phyloP scores from a whole-genome alignment of 2,113 vertebrate species.

The Pseudorasbora parva region DNA sequence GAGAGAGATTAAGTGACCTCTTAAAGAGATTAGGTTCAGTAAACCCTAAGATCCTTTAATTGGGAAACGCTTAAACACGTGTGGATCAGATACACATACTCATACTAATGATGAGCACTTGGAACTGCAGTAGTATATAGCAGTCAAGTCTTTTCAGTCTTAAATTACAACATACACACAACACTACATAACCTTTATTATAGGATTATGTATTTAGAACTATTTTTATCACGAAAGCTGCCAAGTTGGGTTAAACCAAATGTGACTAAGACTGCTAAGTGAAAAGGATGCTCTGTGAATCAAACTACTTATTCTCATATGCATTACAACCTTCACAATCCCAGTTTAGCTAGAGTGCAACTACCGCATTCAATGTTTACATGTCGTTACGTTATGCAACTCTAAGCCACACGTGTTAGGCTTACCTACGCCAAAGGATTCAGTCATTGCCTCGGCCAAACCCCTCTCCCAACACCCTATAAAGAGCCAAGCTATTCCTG shows the following conservation, averaged over 20 bases:
- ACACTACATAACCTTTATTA: background rate
- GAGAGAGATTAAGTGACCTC: background rate
- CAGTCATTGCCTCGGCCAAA: background rate
- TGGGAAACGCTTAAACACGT: background rate
- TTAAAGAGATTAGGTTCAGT: conserved; percentile 26
- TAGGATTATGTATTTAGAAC: background rate
- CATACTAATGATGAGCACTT: background rate
- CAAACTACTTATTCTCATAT: background rate
- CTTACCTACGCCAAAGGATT: conserved; percentile 22
- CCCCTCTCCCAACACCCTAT: conserved; percentile 13
- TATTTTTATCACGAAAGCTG: background rate
- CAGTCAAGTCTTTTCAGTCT: background rate
- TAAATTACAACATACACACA: background rate
- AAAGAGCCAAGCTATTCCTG: conserved; percentile 1
- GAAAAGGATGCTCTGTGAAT: background rate
- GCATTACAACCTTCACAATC: background rate
- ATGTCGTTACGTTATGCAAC: conserved; percentile 23
- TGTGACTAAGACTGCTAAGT: background rate
- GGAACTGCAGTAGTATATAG: background rate
- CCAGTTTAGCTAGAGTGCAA: background rate
- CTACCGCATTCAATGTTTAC: conserved; percentile 7
- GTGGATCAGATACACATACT: background rate
- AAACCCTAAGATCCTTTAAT: conserved; percentile 30
- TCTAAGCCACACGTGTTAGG: conserved; percentile 18
- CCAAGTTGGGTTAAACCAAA: background rate